Evolutionary conservation across 2,113 vertebrate species (phyloP).

Genomic region (Gadus chalcogrammus): DNA sequence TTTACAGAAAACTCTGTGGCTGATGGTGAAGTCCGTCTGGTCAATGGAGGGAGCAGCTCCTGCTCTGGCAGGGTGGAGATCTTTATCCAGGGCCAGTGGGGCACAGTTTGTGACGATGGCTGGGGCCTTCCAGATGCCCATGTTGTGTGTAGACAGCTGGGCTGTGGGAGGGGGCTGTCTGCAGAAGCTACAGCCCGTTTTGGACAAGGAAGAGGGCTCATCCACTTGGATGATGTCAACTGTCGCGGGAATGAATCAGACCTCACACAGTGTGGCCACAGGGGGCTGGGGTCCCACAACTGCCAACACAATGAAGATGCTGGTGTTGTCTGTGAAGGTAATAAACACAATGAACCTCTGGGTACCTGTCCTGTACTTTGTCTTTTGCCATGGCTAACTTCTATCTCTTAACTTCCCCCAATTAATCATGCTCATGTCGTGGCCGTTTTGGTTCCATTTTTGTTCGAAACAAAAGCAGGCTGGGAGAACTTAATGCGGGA

Average conservation of each 20-base stretch:
- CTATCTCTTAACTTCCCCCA: no score
- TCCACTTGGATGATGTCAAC: conserved; percentile 39
- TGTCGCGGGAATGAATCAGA: conserved; percentile 32
- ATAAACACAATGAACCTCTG: no score
- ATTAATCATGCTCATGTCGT: not conserved
- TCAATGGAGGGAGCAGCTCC: conserved; percentile 37
- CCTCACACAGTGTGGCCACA: conserved; percentile 36
- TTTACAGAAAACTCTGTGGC: no score
- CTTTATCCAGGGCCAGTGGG: no score
- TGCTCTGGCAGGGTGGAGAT: no score
- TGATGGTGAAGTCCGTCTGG: conserved; percentile 12
- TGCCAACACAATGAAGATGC: conserved; percentile 14
- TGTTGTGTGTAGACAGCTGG: conserved; percentile 45
- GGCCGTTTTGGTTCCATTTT: no score
- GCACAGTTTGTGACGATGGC: no score
- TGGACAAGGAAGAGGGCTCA: conserved; percentile 33
- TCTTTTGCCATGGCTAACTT: no score
- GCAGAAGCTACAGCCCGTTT: no score
- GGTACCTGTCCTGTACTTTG: not conserved
- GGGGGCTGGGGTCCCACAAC: conserved; percentile 38
- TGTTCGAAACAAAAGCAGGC: no score
- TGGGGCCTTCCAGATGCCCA: no score
- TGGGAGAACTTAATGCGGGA: no score
- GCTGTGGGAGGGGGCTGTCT: conserved; percentile 36
- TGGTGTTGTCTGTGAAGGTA: conserved; percentile 46